Conservation (phyloP, 2,888 invertebrate species). For the Idaea straminata region DNA sequence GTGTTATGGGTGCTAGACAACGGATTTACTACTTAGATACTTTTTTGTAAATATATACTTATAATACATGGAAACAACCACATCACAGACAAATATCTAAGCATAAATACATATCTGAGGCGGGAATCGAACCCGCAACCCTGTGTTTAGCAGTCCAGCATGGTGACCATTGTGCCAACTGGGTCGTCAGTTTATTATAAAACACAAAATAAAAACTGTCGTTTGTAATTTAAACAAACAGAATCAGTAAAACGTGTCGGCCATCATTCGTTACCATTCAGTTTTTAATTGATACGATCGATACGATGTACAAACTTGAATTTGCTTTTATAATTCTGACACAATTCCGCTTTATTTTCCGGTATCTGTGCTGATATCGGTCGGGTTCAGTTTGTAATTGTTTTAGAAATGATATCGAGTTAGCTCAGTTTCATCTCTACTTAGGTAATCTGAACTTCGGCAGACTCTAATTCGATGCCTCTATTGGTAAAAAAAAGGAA, state of each 20-base stretch:
- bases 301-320: constrained; percentile 23
- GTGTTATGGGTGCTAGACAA: no score
- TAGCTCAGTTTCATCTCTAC: not conserved
- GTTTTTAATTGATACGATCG: constrained; percentile 39
- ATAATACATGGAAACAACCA: no score
- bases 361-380: not conserved
- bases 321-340: constrained; percentile 47
- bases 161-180: no score
- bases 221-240: not conserved
- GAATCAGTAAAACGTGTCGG: not conserved
- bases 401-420: not conserved
- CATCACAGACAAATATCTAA: no score
- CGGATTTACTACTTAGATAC: no score
- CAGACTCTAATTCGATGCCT: no score
- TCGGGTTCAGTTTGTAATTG: not conserved
- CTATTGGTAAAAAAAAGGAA: no score
- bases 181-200: no score
- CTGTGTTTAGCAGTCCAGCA: no score
- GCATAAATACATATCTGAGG: no score
- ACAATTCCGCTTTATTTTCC: constrained; percentile 30
- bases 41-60: no score
- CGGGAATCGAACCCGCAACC: no score
- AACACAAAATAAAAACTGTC: not conserved
- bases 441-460: not conserved
- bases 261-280: constrained; percentile 21